Evolutionary conservation across 2,888 invertebrate genomes (phyloP).

Genomic region (Leptinotarsa tumamoca): DNA sequence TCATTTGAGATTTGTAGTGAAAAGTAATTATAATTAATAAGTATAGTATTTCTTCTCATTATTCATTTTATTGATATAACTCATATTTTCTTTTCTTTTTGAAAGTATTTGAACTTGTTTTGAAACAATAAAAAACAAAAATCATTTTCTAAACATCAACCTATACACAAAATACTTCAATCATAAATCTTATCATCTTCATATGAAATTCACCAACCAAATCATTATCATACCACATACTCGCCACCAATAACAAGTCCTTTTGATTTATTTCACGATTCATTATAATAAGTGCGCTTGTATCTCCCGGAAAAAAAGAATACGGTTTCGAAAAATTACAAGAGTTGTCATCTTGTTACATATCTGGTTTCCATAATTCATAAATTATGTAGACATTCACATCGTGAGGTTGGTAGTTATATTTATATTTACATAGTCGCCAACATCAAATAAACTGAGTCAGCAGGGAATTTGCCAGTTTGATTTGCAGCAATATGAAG

Average conservation of each 20-base stretch:
- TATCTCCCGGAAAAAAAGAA: conserved; percentile 15
- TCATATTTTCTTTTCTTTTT: too few relatives aligned
- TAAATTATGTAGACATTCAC: conserved; percentile 26
- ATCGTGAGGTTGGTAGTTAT: conserved; percentile 26
- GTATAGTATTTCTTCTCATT: too few relatives aligned
- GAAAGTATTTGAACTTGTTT: too few relatives aligned
- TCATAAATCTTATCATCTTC: not conserved
- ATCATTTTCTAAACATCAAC: too few relatives aligned
- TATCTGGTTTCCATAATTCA: conserved; percentile 30
- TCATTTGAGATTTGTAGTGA: too few relatives aligned
- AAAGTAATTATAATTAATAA: too few relatives aligned
- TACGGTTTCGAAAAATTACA: conserved; percentile 22
- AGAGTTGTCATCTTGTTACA: conserved; percentile 27
- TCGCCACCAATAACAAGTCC: conserved; percentile 6
- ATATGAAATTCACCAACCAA: not conserved
- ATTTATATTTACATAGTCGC: conserved; percentile 28
- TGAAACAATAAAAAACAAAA: too few relatives aligned
- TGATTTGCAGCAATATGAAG: conserved; percentile 21
- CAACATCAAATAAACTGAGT: conserved; percentile 23
- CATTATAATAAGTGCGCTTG: conserved; percentile 25
- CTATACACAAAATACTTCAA: too few relatives aligned
- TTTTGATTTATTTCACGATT: conserved; percentile 22
- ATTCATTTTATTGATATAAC: too few relatives aligned
- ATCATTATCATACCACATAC: conserved; percentile 6
- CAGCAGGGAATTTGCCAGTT: conserved; percentile 27